A percentile compares a stretch with the other conserved stretches of the same genome.
Conservation (phyloP, 2,888 invertebrate species). For the Falcaria lacertinaria region DNA sequence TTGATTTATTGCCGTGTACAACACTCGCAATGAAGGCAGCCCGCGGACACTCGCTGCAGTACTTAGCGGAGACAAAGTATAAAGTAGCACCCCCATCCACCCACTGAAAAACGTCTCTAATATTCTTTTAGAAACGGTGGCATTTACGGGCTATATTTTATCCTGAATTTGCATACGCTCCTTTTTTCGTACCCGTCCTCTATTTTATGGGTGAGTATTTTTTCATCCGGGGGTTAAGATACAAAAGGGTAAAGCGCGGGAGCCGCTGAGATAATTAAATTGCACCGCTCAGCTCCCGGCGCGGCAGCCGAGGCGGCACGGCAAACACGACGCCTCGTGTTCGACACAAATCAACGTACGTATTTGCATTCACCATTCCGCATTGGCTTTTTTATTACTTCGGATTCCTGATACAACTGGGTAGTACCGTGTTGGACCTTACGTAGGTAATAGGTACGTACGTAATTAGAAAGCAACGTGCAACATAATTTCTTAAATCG, state of each 20-base stretch:
- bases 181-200: constrained; percentile 79
- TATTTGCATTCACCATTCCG: background rate
- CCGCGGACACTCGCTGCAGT: constrained; percentile 72
- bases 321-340: constrained; percentile 19
- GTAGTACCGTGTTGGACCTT: no score
- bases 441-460: no score
- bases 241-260: constrained; percentile 80
- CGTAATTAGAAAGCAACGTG: no score
- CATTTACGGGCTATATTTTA: constrained; percentile 82
- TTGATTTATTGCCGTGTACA: constrained; percentile 71
- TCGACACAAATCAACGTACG: constrained; percentile 1
- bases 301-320: constrained; percentile 12
- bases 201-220: constrained; percentile 80
- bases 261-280: constrained; percentile 76
- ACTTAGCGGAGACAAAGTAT: constrained; percentile 79
- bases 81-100: constrained; percentile 75
- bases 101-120: constrained; percentile 81
- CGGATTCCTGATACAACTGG: background rate
- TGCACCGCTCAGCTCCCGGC: constrained; percentile 53
- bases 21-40: constrained; percentile 73
- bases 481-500: no score
- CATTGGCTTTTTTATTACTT: no score
- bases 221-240: constrained; percentile 79
- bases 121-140: constrained; percentile 82
- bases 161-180: constrained; percentile 81